These are phyloP conservation scores for Bombyx huttoni DNA, from an alignment of 2,888 invertebrate species.

Conservation along the genomic window DNA sequence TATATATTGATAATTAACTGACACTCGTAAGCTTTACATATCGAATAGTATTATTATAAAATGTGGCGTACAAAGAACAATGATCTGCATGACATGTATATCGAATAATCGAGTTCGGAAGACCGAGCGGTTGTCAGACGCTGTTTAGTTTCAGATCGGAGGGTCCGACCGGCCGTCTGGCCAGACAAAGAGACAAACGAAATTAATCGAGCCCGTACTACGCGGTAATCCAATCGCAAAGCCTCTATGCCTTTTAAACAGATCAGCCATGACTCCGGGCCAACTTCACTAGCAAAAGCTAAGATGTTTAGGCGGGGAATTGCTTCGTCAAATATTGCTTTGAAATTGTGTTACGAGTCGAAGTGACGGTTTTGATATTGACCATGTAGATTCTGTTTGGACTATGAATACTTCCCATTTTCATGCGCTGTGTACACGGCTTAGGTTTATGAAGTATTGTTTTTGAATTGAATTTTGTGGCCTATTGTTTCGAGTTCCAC, in stretches of 20 bases:
- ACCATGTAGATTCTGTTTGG: not conserved
- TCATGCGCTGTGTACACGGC: too few relatives aligned
- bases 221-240: conserved; percentile 54
- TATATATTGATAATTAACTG: too few relatives aligned
- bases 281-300: not conserved
- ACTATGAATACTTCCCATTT: too few relatives aligned
- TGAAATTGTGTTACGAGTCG: not conserved
- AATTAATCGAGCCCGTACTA: conserved; percentile 63
- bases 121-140: conserved; percentile 42
- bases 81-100: conserved; percentile 20
- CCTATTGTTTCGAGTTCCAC: too few relatives aligned
- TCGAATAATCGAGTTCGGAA: conserved; percentile 56
- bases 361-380: not conserved
- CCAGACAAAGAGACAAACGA: conserved; percentile 63
- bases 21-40: too few relatives aligned
- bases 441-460: too few relatives aligned
- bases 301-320: not conserved
- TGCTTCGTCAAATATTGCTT: not conserved
- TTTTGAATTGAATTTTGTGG: too few relatives aligned
- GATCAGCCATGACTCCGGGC: conserved; percentile 13
- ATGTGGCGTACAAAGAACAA: too few relatives aligned
- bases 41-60: too few relatives aligned
- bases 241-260: conserved; percentile 38
- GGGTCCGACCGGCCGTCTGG: conserved; percentile 11
- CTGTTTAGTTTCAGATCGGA: conserved; percentile 37